Evolutionary conservation across 2,888 invertebrate species (phyloP), one percentile per base, ranked within the genome.

Genomic region (Lordiphosa andalusiaca): DNA sequence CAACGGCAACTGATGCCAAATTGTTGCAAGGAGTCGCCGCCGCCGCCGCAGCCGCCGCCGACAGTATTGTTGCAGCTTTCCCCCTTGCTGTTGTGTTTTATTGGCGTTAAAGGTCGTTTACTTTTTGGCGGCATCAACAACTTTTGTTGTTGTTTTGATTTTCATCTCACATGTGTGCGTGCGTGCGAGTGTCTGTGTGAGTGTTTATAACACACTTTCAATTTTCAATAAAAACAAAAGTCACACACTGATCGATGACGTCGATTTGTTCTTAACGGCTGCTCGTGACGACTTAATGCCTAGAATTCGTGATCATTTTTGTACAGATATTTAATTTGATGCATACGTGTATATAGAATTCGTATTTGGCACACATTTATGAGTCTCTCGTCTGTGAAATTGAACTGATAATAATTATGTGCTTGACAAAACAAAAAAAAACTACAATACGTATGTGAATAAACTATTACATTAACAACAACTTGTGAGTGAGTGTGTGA

Each of bases 31-130:
- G 83, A 76, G 63, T 81, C 60, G 63, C 49, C 67, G 30, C 49
- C 67, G 30, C 9, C 9, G 30, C 30, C 60, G 63, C 49, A 64
- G 30, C 49, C 67, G 30, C 9, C 9, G 30, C 30, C 30, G 30
- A 30, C 30, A 67, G 58, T 61, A 57, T 67, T 74, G 72, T 56
- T 69, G 68, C 76, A 67, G 64, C 67, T 78, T 73, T 82, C 59
- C 66, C 64, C 64, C 60, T 52, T 61, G 58, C 46, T 64, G 67
- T 70, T 74, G 60, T 62, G 75, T 81, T 83, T 86, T 78, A 85
- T 86, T 84, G 87, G 86, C 82, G 72, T 69, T 85, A 87, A 87
- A 87, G 87, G 88, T 86, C 88, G 87, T 87, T 86, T 86, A 88
- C 87, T 88, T 87, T 88, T 87, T 77, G 87, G 86, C 85, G 72